Evolutionary conservation across 2,888 invertebrate species (phyloP).

Genomic region (Trichopoda pennipes): DNA sequence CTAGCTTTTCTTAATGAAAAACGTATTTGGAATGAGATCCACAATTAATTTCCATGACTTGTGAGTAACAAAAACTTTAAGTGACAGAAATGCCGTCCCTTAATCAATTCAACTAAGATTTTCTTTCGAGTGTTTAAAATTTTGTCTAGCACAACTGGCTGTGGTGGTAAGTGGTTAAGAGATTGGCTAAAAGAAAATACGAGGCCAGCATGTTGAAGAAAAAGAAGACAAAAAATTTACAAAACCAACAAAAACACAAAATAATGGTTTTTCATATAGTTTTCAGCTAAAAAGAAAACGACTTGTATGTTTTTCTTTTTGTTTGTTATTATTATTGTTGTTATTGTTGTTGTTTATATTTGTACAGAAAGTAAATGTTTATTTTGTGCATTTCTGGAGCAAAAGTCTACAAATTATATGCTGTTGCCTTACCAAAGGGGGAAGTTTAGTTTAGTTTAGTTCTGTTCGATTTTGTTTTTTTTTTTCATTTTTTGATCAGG

Average conservation of each 20-base stretch:
- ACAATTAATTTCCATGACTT: no score
- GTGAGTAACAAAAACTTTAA: no score
- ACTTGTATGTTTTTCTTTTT: conserved; percentile 16
- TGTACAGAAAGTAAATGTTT: conserved; percentile 60
- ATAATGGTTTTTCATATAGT: conserved; percentile 4
- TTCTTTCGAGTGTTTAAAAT: conserved; percentile 15
- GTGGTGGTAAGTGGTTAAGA: conserved; percentile 48
- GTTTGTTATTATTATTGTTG: no score
- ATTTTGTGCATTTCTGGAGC: conserved; percentile 60
- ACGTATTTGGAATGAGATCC: no score
- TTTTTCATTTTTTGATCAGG: conserved; percentile 14
- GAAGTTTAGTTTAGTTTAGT: conserved; percentile 21
- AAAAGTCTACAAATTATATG: conserved; percentile 64
- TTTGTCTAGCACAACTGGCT: conserved; percentile 30
- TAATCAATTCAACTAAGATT: background rate
- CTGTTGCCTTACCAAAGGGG: conserved; percentile 42
- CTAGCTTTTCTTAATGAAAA: no score
- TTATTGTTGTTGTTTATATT: conserved; percentile 13
- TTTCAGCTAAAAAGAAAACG: conserved; percentile 48
- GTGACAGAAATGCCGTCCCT: no score
- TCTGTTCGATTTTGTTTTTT: background rate
- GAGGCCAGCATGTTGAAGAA: conserved; percentile 32
- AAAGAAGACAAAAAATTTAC: background rate
- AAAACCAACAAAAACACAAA: conserved; percentile 36
- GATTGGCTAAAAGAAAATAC: conserved; percentile 62